Evolutionary conservation across 1,140 invertebrate species (phyloP).

Genomic region (Gonioctena quinquepunctata): DNA sequence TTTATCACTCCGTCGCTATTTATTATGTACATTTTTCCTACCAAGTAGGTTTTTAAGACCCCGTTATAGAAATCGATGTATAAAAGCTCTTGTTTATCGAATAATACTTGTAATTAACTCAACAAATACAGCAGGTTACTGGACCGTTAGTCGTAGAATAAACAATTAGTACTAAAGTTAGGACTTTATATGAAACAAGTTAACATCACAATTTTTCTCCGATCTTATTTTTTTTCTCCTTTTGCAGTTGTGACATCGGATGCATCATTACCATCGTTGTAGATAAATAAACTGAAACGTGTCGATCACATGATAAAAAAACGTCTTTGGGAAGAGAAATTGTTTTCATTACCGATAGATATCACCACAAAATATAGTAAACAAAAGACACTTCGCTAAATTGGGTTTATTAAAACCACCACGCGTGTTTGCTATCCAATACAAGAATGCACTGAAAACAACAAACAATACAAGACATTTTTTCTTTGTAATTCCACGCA

Average conservation of each 20-base stretch:
- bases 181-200: not conserved
- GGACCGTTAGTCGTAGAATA: constrained; percentile 20
- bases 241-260: not conserved
- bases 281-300: not conserved
- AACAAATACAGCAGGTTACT: constrained; percentile 24
- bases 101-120: constrained; percentile 16
- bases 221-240: not conserved
- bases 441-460: no score
- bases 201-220: not conserved
- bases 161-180: not conserved
- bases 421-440: no score
- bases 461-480: no score
- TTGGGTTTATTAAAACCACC: no score
- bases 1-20: constrained; percentile 14
- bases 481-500: no score
- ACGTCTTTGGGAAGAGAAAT: no score
- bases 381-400: no score
- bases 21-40: constrained; percentile 29
- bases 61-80: constrained; percentile 9
- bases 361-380: no score
- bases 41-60: not conserved
- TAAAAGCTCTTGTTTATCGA: constrained; percentile 14
- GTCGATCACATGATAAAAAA: no score
- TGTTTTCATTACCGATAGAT: no score
- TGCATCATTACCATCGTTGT: not conserved